Base-by-base conservation (phyloP, 2,113 vertebrate genomes). In the Candoia aspera region DNA sequence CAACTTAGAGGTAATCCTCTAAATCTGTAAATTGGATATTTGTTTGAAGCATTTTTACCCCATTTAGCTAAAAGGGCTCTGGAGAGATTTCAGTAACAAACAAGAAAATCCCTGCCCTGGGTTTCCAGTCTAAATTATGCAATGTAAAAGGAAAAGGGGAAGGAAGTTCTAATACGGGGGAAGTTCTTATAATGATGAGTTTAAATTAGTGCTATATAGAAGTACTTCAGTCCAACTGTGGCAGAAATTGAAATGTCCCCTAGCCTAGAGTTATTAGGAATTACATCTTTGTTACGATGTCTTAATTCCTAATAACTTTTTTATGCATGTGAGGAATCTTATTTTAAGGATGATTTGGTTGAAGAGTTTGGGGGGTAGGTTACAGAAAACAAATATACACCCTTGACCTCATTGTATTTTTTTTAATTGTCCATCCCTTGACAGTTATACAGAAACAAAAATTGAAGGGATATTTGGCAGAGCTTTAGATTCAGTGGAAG, bases 1-100 rank as follows among this genome's bases (percentile, higher is more conserved):
- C 94, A 98, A 97, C 94, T 96, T 99, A 88, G 98, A 98, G 98
- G 99, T 99, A 97, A 97, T 95, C 89, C 91, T 91, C 17, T 91
- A 64, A 17, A 94, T 90, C 88, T 86, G 91, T 64, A 29, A 33
- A 4, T 57, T 37, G n/a, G 60, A 33, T 37, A n/a, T 53, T 90
- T 85, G 46, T 85, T 90, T 90, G n/a, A 90, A 88, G 11, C 23
- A 46, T 37, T 60, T 60, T 60, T 24, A 24, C 33, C 88, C 60
- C 21, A 4, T 53, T 89, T 49, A 60, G 15, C 26, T 84, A 2
- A 85, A 90, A 85, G 21, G 3, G 10, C 26, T 90, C 83, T 6
- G n/a, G 55, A n/a, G 26, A 46, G 26, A 19, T 19, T 58, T 85
- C 6, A 12, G n/a, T 26, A n/a, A 54, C 42, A 53, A 64, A 89